Percentiles rank a stretch among this genome's conserved stretches.
Evolutionary conservation across 2,888 invertebrate species (phyloP).

Genomic region (Drosophila tanythrix): DNA sequence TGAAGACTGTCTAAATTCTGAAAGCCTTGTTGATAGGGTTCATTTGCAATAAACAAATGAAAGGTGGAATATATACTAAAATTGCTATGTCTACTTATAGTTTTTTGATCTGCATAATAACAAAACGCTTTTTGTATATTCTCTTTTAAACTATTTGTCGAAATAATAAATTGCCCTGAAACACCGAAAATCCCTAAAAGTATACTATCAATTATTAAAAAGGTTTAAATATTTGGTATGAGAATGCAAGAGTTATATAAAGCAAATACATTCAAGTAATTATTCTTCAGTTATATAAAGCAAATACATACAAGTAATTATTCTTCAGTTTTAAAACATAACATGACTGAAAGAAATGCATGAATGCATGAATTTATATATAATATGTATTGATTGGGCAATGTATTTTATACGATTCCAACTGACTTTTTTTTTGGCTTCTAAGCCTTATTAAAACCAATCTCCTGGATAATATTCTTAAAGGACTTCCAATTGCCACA

Average conservation of each 20-base stretch:
- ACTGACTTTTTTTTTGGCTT: background rate
- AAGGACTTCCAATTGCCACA: background rate
- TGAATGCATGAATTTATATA: no score
- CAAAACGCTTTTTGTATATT: background rate
- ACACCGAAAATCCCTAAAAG: background rate
- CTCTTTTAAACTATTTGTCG: background rate
- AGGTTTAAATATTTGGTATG: background rate
- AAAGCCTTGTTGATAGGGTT: conserved; percentile 31
- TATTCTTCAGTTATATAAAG: background rate
- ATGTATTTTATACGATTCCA: background rate
- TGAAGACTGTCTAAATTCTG: background rate
- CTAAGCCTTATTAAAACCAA: background rate
- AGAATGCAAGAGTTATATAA: background rate
- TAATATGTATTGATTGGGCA: background rate
- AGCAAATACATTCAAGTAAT: background rate
- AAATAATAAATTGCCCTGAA: background rate
- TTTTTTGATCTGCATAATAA: background rate
- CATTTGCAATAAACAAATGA: conserved; percentile 37
- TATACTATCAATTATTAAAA: background rate
- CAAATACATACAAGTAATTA: background rate
- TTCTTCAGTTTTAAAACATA: background rate
- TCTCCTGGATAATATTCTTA: background rate
- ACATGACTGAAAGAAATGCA: background rate
- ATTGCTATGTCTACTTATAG: background rate
- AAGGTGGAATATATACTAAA: conserved; percentile 3